Conservation (phyloP, 1,140 invertebrate genomes). For the Aphidius gifuensis region DNA sequence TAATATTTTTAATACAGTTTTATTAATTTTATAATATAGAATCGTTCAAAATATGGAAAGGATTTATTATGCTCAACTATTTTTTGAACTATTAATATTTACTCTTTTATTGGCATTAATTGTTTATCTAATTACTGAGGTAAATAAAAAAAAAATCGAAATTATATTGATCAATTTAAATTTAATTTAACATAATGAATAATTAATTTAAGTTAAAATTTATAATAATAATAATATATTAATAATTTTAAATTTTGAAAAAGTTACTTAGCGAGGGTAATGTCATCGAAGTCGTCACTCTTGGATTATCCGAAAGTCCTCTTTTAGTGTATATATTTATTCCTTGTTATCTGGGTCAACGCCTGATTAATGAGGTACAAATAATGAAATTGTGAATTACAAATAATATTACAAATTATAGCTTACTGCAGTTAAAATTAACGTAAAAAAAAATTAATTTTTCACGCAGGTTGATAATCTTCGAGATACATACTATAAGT, state of each 20-base stretch:
- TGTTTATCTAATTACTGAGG: background rate
- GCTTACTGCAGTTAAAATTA: background rate
- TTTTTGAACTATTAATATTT: background rate
- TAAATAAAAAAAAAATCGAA: background rate
- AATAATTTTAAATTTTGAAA: background rate
- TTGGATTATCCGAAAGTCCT: background rate
- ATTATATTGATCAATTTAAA: background rate
- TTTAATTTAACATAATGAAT: background rate
- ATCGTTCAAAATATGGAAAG: background rate
- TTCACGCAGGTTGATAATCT: slow-evolving; percentile 2
- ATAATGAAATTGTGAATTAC: background rate
- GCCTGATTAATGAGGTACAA: background rate
- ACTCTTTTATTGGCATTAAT: background rate
- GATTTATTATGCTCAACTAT: background rate
- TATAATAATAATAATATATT: slow-evolving; percentile 7
- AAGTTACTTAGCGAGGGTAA: background rate
- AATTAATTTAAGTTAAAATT: slow-evolving; percentile 1
- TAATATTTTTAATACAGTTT: background rate
- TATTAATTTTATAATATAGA: background rate
- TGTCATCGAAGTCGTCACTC: background rate
- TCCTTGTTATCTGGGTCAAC: background rate
- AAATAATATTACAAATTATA: background rate
- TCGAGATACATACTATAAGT: slow-evolving; percentile 10
- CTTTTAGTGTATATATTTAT: background rate
- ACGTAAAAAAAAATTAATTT: background rate